These are phyloP conservation scores for Cyclura pinguis DNA, from an alignment of 2,797 vertebrate genomes.

Conservation along the genomic window DNA sequence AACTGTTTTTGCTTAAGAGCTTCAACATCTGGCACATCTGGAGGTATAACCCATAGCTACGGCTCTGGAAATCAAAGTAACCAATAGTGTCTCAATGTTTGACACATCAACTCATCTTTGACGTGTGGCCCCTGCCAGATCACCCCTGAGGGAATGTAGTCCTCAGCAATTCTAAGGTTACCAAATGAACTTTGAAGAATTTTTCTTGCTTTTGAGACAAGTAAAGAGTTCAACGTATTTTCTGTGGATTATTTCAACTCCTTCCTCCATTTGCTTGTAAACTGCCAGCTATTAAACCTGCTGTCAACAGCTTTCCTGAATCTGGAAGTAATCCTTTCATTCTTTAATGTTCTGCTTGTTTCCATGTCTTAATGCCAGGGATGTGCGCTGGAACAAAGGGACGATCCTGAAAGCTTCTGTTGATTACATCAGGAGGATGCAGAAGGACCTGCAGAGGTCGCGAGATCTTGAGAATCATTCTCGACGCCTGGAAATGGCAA, in stretches of 20 bases:
- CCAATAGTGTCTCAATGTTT: background rate
- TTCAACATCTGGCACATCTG: background rate
- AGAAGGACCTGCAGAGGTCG: slow-evolving; percentile 93
- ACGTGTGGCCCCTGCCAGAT: too few relatives aligned
- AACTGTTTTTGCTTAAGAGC: too few relatives aligned
- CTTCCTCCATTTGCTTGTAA: slow-evolving; percentile 6
- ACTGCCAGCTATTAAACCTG: background rate
- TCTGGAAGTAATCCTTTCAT: background rate
- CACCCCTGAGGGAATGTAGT: too few relatives aligned
- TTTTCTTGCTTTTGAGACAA: background rate
- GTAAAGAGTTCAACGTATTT: background rate
- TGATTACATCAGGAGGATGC: slow-evolving; percentile 98
- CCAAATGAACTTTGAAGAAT: too few relatives aligned
- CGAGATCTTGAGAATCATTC: slow-evolving; percentile 96
- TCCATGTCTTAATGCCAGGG: slow-evolving; percentile 76
- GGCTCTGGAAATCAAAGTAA: background rate
- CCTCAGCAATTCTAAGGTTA: too few relatives aligned
- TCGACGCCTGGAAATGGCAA: slow-evolving; percentile 93
- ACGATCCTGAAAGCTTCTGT: slow-evolving; percentile 96
- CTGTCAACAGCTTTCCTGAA: background rate
- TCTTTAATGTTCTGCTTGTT: background rate
- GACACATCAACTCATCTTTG: background rate
- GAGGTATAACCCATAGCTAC: too few relatives aligned
- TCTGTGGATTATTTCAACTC: fast-evolving
- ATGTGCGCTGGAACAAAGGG: slow-evolving; percentile 99